Base-by-base conservation (phyloP, 2,888 invertebrate species). In the Meiosimyza decipiens region DNA sequence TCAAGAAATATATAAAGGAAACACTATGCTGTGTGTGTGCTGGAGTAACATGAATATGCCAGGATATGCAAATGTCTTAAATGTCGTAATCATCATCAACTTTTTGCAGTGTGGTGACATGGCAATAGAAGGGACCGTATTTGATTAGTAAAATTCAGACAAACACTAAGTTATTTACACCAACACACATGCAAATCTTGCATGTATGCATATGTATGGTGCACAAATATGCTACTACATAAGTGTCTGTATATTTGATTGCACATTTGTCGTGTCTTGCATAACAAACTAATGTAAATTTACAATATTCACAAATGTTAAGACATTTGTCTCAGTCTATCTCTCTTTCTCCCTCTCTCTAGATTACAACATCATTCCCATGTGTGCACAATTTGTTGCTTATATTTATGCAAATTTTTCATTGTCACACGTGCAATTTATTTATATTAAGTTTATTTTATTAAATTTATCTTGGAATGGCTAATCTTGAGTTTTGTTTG, bases 221-320 rank as follows among this genome's bases (percentile, higher is more conserved):
- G 28, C 28, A 28, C 28, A 28, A 28, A 28, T 28, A 28, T 40
- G 40, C 9, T 40, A 40, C 40, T 40, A 40, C 2, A 1, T 40
- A 9, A 9, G 40, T 40, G 40, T 40, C 40, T 40, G 40, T 40
- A 40, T 40, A 40, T 40, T 40, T 40, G 40, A 40, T 40, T 40
- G 40, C 40, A 40, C 40, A 40, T 40, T 40, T 40, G 40, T 40
- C 40, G 40, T 40, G 40, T 40, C 40, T 40, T 40, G 40, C 40
- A 57, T 57, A 28, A 22, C 22, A 57, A 57, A 57, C 28, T 57
- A 28, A 28, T 64, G 64, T 51, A 64, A 64, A 64, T 64, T 64
- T 64, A 64, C 64, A 64, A 40, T 40, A 9, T 40, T 40, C 40
- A 40, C 40, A 40, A 40, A 40, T 40, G 40, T 40, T 40, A 40